Base-by-base conservation (phyloP, 2,113 vertebrate genomes). In the Ceyx melanurus region DNA sequence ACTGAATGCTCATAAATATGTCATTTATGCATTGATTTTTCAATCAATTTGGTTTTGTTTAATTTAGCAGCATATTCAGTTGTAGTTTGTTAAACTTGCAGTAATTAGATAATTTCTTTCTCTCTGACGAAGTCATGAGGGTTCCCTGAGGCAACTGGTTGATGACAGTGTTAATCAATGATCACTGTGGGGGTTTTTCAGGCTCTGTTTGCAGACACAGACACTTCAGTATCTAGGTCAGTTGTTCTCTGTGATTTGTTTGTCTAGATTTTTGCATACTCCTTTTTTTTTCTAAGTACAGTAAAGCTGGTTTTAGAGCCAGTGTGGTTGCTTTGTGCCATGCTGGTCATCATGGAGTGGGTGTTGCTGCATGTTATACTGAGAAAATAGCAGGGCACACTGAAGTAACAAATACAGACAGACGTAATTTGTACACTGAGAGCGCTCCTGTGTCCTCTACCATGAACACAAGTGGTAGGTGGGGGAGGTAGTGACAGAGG, bases 81-180 rank as follows among this genome's bases (percentile, higher is more conserved):
- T 77, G 33, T 61, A 72, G 62, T 82, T 88, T 70, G 68, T 78
- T 89, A 74, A 93, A 90, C 67, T 89, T 82, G 68, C 43, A 65
- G 82, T 91, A 93, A 91, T 96, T 94, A 88, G 92, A 74, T 89
- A 66, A 71, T 89, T 71, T 95, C 60, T 92, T 25, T 51, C 50
- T 51, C 51, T 91, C 70, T 68, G 68, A 85, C 0, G 2, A 77
- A 94, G 86, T 83, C 53, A 40, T 62, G 26, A 58, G 16, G 29
- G 51, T 66, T 91, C 37, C 94, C 80, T 35, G 67, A 92, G 92
- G 94, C 92, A 82, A 23, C 16, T 80, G 51, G 68, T 23, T 94
- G 78, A 91, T 97, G 88, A 76, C 43, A 43, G 15, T 92, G 78
- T 85, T 93, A 86, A 95, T 96, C 92, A 53, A 95, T 96, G 85